Evolutionary conservation across 2,888 invertebrate genomes (phyloP).

Genomic region (Epinotia nisella): DNA sequence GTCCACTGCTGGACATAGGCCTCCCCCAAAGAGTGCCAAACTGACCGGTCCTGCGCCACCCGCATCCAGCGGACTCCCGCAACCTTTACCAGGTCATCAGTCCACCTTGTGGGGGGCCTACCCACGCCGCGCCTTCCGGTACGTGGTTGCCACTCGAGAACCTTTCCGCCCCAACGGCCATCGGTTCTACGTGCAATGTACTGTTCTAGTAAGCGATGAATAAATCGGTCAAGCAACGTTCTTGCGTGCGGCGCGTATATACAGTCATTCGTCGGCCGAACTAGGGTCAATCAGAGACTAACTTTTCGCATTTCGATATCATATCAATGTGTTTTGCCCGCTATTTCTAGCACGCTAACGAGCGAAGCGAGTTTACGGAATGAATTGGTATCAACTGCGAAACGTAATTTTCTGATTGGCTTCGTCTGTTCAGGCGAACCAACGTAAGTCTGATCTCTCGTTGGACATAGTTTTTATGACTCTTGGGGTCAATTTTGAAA

Average conservation of each 20-base stretch:
- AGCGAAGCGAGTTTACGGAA: neutral
- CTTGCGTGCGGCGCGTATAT: conserved; percentile 30
- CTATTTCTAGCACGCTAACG: neutral
- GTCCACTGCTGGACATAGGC: too few species aligned
- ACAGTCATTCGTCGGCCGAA: conserved; percentile 17
- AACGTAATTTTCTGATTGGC: neutral
- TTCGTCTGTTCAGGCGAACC: neutral
- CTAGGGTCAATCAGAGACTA: neutral
- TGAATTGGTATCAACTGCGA: neutral
- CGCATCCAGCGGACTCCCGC: too few species aligned
- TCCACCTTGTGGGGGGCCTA: too few species aligned
- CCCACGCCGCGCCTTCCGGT: too few species aligned
- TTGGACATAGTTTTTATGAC: neutral
- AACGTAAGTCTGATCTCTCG: neutral
- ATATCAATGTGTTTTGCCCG: neutral
- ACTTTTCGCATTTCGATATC: neutral
- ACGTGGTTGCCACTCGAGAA: too few species aligned
- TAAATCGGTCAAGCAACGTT: conserved; percentile 33
- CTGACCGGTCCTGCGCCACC: too few species aligned
- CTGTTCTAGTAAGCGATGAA: conserved; percentile 1
- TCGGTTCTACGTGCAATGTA: too few species aligned
- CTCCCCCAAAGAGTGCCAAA: too few species aligned
- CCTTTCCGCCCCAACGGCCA: too few species aligned
- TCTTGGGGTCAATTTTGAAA: neutral
- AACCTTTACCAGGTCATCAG: too few species aligned